Evolutionary conservation across 2,888 invertebrate genomes (phyloP), one percentile per base, ranked within the genome.

Genomic region (Noctua comes): DNA sequence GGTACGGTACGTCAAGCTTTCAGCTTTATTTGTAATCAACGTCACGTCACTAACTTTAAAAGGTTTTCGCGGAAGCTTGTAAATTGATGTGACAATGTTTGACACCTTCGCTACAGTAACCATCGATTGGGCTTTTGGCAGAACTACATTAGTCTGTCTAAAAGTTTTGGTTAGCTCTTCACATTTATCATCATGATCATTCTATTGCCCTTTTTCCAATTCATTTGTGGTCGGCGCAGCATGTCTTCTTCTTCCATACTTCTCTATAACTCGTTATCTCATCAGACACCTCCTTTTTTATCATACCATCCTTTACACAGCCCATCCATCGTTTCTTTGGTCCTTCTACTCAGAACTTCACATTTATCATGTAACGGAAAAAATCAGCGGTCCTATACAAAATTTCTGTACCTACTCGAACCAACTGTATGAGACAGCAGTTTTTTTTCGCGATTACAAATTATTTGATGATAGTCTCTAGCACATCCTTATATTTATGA

Each of bases 41-140:
- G 78, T 82, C 82, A 69, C 64, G 79, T 82, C 82, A 83, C 48
- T 70, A 68, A 72, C 18, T 46, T 72, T 72, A 70, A 79, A 79
- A 82, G 69, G 72, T 70, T 78, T 82, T 73, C 57, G 16, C 43
- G 16, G 57, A 73, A 79, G 36, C 48, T 57, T 72, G 1, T 48
- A 51, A 72, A 54, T 65, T 77, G 48, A 57, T 43, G 31, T 62
- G 78, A 64, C 71, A 77, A 57, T 57, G 31, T 65, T 76, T 65
- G 48, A 21, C 66, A 59, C 2, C 31, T 46, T 40, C 43, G 57
- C 31, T 66, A 13, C 51, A 66, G 48, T 73, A 59, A 48, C n/a
- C 13, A 64, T 46, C 1, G 5, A 48, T 57, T 31, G 3, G 27
- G 6, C 6, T 40, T 46, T 36, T 3, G 21, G 5, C 24, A 40